Conservation (phyloP, 2,113 vertebrate species). For the Ibidorhyncha struthersii region DNA sequence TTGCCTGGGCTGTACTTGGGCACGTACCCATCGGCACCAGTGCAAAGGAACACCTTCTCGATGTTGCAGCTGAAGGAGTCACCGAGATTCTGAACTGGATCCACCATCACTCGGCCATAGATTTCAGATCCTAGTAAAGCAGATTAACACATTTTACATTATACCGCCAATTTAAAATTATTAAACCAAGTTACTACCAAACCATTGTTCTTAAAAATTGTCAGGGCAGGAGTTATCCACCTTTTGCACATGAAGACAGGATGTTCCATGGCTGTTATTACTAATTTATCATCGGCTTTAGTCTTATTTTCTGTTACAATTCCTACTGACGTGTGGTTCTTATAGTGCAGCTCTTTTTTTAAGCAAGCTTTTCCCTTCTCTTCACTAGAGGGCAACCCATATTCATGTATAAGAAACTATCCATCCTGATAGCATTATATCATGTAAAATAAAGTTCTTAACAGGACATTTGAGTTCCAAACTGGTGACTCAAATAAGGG, state of each 20-base stretch:
- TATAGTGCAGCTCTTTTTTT: neutral
- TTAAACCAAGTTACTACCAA: neutral
- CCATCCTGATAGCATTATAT: neutral
- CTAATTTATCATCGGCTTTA: neutral
- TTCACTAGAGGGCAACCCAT: slow-evolving; percentile 42
- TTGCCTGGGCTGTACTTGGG: slow-evolving; percentile 80
- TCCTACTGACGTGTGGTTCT: accelerated
- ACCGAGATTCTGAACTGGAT: slow-evolving; percentile 82
- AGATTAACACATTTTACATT: neutral
- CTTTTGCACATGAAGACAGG: neutral
- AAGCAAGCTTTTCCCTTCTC: neutral
- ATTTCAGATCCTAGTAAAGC: slow-evolving; percentile 71
- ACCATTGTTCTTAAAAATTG: neutral
- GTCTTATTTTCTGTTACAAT: neutral
- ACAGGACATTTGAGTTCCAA: neutral
- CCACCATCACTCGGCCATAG: slow-evolving; percentile 77
- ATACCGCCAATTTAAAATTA: neutral
- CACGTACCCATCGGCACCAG: slow-evolving; percentile 77
- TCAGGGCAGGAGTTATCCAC: neutral
- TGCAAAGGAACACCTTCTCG: slow-evolving; percentile 83
- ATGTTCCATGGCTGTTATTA: neutral
- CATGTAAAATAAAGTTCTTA: neutral
- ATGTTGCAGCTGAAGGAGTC: slow-evolving; percentile 81
- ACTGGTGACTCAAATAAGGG: neutral
- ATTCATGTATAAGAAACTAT: neutral